Evolutionary conservation across 2,888 invertebrate genomes (phyloP), one percentile per base, ranked within the genome.

Genomic region (Dinocampus coccinellae): DNA sequence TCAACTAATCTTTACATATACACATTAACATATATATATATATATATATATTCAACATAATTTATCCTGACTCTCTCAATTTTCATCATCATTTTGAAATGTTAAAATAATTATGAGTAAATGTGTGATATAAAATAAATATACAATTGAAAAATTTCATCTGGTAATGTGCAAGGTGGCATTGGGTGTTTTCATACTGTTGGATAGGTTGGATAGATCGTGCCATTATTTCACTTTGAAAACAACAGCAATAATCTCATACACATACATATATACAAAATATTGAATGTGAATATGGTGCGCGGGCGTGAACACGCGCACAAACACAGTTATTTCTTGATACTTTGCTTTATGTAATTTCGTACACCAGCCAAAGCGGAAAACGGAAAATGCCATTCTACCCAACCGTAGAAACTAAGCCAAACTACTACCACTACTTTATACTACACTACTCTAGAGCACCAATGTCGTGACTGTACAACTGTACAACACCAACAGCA

Each of bases 171-270:
- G n/a, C 10, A 58, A 33, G 33, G 29, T 33, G 16, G 16, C n/a
- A 47, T 47, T 47, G 47, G 47, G 16, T 16, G 16, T 47, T 47
- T 47, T 47, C 16, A 6, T 47, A 16, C 47, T 47, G 16, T 47
- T 47, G 42, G 39, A n/a, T 58, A 2, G n/a, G 70, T 24, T 34
- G 26, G 39, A 67, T 36, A 20, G 42, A 70, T 52, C 34, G 64
- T 47, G 72, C 76, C 75, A 82, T 85, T 82, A 83, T 82, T 82
- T 82, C 74, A 81, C 79, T 85, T 66, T 80, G 82, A 79, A 79
- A 85, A 85, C 82, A 85, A 85, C 80, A 77, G 83, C 85, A 85
- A 85, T 85, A 86, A 84, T 79, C 79, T 75, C 76, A 63, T 52
- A 62, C 75, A 75, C 77, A 76, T 29, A 29, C 29, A 29, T 29